Evolutionary conservation across 2,797 vertebrate genomes (phyloP).

Genomic region (Spheniscus humboldti): DNA sequence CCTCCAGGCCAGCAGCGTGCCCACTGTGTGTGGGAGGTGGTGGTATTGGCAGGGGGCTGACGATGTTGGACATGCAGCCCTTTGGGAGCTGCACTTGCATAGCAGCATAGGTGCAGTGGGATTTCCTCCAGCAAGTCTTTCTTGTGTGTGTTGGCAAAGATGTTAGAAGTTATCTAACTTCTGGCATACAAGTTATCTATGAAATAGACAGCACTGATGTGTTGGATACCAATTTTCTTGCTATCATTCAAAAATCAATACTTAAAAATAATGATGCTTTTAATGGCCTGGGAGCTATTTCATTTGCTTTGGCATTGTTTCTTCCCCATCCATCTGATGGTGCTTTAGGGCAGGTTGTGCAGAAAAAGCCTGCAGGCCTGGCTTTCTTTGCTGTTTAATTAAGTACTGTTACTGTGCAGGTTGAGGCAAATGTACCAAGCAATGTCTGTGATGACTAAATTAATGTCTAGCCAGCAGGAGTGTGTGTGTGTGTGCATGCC

Average conservation of each 20-base stretch:
- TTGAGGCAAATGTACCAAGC: conserved; percentile 34
- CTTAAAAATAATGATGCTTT: not conserved
- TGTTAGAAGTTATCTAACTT: not conserved
- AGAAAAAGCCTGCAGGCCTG: conserved; percentile 39
- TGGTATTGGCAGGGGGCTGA: not conserved
- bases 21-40: not conserved
- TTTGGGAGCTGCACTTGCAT: not conserved
- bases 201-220: not conserved
- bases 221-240: not conserved
- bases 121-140: not conserved
- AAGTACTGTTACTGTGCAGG: conserved; percentile 45
- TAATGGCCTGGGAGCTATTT: not conserved
- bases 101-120: not conserved
- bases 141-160: not conserved
- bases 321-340: not conserved
- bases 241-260: not conserved
- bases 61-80: not conserved
- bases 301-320: conserved; percentile 4
- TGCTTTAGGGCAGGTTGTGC: not conserved
- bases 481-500: not conserved
- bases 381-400: conserved; percentile 43
- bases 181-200: not conserved
- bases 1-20: not conserved
- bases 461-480: not conserved
- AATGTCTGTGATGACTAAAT: conserved; percentile 24